Base-by-base conservation (phyloP, 2,113 vertebrate species). In the Seriola dumerili region DNA sequence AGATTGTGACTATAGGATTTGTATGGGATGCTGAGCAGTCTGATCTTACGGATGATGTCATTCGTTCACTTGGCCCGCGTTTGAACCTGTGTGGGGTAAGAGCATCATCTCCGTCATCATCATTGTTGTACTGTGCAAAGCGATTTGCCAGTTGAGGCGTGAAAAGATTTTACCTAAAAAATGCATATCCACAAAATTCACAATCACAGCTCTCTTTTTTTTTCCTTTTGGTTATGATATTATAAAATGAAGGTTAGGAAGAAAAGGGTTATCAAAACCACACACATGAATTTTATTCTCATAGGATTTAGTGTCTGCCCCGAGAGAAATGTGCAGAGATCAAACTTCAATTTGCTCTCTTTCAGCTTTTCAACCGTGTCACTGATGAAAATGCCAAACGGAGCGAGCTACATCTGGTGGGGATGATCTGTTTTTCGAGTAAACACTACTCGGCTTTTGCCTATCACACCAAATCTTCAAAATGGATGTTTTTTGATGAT, bases 11-110 rank as follows among this genome's bases (percentile, higher is more conserved):
- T 3, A 97, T 99, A 0, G 98, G 98, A 66, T 96, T 99, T 55
- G 98, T 99, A 17, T 99, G 98, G 98, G 98, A 99, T 66, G 97
- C 98, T 0, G 98, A 99, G 72, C 97, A 99, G 91, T 99, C 98
- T 3, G 98, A 99, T 82, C 95, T 99, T 58, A 99, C 97, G 0
- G 97, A 98, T 81, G 98, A 99, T 59, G 97, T 99, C 75, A 95
- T 99, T 86, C 92, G 97, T 64, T 96, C 96, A 48, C 93, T 99
- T 48, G 96, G 97, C 13, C 97, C 97, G 0, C 96, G 97, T 0
- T 95, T 99, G 55, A 95, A 96, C 89, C 96, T 99, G 79, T 97
- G 97, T 5, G 98, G 97, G 96, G 98, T 99, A 96, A 90, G 86
- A 75, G 4, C 50, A 2, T 83, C 12, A 50, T 64, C 12, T 68